Percentiles rank a stretch among this genome's conserved stretches.
These are phyloP conservation scores for Amiota mariae DNA, from an alignment of 2,888 invertebrate species.

Conservation along the genomic window DNA sequence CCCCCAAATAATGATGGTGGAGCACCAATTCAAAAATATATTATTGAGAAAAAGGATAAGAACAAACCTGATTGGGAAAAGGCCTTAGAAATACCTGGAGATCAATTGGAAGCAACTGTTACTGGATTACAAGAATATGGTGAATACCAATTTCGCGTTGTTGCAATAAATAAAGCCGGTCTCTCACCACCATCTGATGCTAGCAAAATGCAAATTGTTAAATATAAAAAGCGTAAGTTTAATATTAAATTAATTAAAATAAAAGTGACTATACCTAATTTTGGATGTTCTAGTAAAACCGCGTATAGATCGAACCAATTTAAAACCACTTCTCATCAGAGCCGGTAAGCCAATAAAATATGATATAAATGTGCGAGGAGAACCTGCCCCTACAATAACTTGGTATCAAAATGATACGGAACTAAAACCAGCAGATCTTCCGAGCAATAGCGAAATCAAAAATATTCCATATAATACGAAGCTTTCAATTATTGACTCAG, in stretches of 20 bases:
- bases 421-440: conserved; percentile 79
- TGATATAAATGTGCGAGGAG: conserved; percentile 94
- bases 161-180: conserved; percentile 95
- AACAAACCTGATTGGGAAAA: conserved; percentile 92
- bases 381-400: conserved; percentile 93
- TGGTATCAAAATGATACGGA: conserved; percentile 91
- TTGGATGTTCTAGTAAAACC: conserved; percentile 85
- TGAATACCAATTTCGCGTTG: conserved; percentile 92
- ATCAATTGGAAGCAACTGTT: conserved; percentile 83
- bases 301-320: conserved; percentile 94
- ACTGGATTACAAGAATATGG: conserved; percentile 90
- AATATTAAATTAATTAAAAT: neutral
- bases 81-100: conserved; percentile 86
- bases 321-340: conserved; percentile 90
- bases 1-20: conserved; percentile 92
- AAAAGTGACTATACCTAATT: neutral
- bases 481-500: conserved; percentile 83
- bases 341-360: conserved; percentile 94
- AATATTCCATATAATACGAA: conserved; percentile 94
- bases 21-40: conserved; percentile 92
- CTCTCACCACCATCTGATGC: conserved; percentile 91
- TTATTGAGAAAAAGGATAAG: conserved; percentile 92
- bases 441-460: conserved; percentile 80
- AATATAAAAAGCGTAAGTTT: conserved; percentile 87
- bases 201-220: conserved; percentile 90